Evolutionary conservation across 92 coral and sea anemone species (phyloP).

Genomic region (Zoanthus sociatus): DNA sequence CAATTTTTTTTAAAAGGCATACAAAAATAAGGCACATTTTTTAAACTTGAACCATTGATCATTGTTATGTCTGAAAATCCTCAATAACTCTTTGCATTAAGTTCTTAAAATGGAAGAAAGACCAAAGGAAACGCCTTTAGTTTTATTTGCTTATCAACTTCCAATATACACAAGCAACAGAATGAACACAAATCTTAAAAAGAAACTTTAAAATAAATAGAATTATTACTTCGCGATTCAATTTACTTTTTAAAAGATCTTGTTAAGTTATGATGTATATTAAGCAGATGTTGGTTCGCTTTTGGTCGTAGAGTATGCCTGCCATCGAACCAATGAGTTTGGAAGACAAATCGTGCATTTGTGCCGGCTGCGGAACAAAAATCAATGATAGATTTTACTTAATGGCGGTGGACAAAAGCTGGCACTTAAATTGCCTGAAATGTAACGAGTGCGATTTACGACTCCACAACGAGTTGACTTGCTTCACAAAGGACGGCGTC

Average conservation of each 20-base stretch:
- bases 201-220: not conserved
- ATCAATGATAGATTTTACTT: conserved; percentile 90
- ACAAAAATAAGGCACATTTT: conserved; percentile 10
- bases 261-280: not conserved
- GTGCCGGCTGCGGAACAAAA: conserved; percentile 91
- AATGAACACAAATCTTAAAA: not conserved
- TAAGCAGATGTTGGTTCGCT: not conserved
- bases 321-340: conserved; percentile 74
- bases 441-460: conserved; percentile 88
- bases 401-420: conserved; percentile 88
- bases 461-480: conserved; percentile 92
- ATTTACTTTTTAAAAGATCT: not conserved
- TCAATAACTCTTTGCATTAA: conserved; percentile 37
- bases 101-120: conserved; percentile 42
- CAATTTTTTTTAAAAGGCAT: conserved; percentile 9
- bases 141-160: conserved; percentile 31
- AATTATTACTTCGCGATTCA: not conserved
- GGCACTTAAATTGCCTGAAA: conserved; percentile 95
- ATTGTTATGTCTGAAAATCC: conserved; percentile 35
- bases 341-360: conserved; percentile 71
- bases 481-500: conserved; percentile 91
- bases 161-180: not conserved
- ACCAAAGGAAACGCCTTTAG: conserved; percentile 33
- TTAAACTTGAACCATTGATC: conserved; percentile 28
- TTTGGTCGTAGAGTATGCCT: conserved; percentile 72